Base-by-base conservation (phyloP, 1,140 invertebrate genomes). In the Micrasema minimum region DNA sequence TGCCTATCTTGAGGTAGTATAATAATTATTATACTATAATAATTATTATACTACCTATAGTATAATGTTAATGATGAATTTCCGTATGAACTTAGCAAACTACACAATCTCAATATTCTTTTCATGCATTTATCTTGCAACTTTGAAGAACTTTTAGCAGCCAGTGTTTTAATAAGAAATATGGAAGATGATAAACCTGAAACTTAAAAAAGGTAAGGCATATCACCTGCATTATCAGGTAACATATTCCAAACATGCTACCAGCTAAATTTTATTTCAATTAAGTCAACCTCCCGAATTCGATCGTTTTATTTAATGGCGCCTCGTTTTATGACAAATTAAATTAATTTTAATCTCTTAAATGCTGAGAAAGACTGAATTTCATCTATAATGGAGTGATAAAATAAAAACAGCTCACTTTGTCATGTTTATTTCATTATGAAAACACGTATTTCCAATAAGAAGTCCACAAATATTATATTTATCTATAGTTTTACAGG, bases 291-390 rank as follows among this genome's bases (percentile, higher is more conserved):
- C 50, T 51, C 50, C 50, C 18, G n/a, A 45, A 51, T 51, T 51
- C 20, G 18, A 51, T 9, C 20, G 18, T 51, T 2, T 18, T 51
- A 10, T 31, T 51, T 22, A 23, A 51, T 23, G 18, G 9, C 10
- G 12, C 26, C 22, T 22, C 12, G 18, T 66, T 53, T 66, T 66
- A 70, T 64, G 59, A 64, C 68, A 64, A 35, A 70, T 48, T 41
- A 23, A 14, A 62, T 70, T 70, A 64, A 26, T 22, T 38, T 70
- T 70, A 64, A 70, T 70, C 68, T 23, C 61, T 20, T 22, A 64
- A 48, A 18, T 43, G 23, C 16, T 57, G 57, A 69, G 64, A 51
- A 64, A 35, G 16, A n/a, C 31, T 45, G 37, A 43, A 23, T 43
- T 62, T 18, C 45, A 62, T n/a, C n/a, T n/a, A n/a, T n/a, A 23